A percentile compares a stretch with the other conserved stretches of the same genome.
These are phyloP conservation scores for Drosophila aff. DNA, from an alignment of 1,140 invertebrate genomes.

Conservation along the genomic window DNA sequence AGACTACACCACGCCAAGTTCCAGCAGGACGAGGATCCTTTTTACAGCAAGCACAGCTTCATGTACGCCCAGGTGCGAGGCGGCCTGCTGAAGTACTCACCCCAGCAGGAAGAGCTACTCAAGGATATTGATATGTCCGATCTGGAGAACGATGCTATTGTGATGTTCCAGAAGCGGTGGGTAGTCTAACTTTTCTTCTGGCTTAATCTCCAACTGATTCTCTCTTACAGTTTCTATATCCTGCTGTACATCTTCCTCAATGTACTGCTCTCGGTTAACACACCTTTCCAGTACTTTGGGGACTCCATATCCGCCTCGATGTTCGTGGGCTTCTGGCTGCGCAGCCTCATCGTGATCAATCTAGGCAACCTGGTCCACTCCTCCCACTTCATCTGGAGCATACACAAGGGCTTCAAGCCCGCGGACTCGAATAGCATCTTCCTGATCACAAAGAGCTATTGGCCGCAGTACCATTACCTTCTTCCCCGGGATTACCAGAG, in stretches of 20 bases:
- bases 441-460: slow-evolving; percentile 89
- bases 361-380: slow-evolving; percentile 90
- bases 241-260: slow-evolving; percentile 88
- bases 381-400: slow-evolving; percentile 89
- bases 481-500: slow-evolving; percentile 91
- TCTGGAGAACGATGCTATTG: slow-evolving; percentile 92
- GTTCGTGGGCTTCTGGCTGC: slow-evolving; percentile 89
- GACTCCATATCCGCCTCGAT: slow-evolving; percentile 87
- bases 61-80: slow-evolving; percentile 92
- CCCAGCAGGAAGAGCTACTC: slow-evolving; percentile 89
- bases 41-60: slow-evolving; percentile 94
- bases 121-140: slow-evolving; percentile 94
- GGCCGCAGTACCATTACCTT: slow-evolving; percentile 92
- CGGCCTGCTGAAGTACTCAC: slow-evolving; percentile 89
- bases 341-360: slow-evolving; percentile 87
- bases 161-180: slow-evolving; percentile 94
- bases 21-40: slow-evolving; percentile 95
- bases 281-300: slow-evolving; percentile 90
- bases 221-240: slow-evolving; percentile 89
- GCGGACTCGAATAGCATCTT: slow-evolving; percentile 90
- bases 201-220: neutral
- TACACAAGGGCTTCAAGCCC: slow-evolving; percentile 90
- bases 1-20: slow-evolving; percentile 95
- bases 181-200: neutral
- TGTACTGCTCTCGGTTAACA: slow-evolving; percentile 90